Evolutionary conservation across 2,888 invertebrate species (phyloP), one percentile per base, ranked within the genome.

Genomic region (Punctoribates punctum): DNA sequence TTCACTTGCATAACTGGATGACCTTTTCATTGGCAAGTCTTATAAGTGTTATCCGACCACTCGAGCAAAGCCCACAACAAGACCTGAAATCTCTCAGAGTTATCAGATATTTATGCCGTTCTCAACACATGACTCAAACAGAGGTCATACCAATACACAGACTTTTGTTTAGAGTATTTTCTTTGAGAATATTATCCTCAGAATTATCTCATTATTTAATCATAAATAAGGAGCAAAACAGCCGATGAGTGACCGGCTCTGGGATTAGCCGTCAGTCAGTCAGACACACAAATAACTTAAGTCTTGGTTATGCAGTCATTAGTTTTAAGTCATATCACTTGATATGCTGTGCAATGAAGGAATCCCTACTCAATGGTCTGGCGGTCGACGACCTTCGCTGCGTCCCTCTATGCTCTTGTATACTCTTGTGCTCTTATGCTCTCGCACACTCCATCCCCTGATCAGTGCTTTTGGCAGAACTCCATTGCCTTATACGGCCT

Each of bases 1-100:
- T 57, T 73, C 57, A 73, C 38, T 73, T 73, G 73, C 73, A 73
- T 73, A 73, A 73, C 73, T 73, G 11, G 73, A 73, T 73, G 73
- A 73, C 73, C 73, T 73, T 73, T 73, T 54, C 51, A 38, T 54
- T 73, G n/a, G 17, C 73, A 67, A 15, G 67, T 67, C 42, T 67
- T 42, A n/a, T 42, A 20, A 67, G 67, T 67, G 29, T 67, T 67
- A 67, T 67, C 67, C 65, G 65, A 70, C 70, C 70, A 70, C 42
- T 42, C 70, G 42, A 46, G 11, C 72, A 72, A 72, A 72, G 72
- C 72, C 72, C 72, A 72, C 72, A 72, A 72, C 65, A 72, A 72
- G 72, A 72, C 72, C 38, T 48, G 72, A 25, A 72, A 72, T 72
- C 20, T 48, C 23, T 25, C 25, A 72, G 25, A 72, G 48, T 48